Conservation (phyloP, 2,797 vertebrate genomes). For the Prunella strophiata region DNA sequence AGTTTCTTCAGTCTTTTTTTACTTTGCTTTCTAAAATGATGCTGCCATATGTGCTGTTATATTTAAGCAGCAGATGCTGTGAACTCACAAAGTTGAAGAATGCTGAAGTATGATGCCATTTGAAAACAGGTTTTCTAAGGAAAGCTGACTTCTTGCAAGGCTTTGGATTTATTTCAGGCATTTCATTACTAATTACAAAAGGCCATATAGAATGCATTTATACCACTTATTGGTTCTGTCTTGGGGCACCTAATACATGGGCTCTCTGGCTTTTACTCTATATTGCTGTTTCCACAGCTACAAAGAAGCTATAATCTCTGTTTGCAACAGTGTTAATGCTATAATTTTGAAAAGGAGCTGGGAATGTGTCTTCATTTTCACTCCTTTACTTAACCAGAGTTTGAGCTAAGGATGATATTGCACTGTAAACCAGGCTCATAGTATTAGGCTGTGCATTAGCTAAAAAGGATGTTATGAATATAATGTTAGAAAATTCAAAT, state of each 20-base stretch:
- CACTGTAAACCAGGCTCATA: not conserved
- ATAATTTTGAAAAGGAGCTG: not conserved
- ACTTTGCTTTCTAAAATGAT: conserved; percentile 66
- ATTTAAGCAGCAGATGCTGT: conserved; percentile 76
- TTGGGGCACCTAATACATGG: conserved; percentile 41
- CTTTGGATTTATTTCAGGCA: conserved; percentile 59
- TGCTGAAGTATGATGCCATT: conserved; percentile 63
- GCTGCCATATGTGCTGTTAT: conserved; percentile 71
- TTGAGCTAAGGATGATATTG: not conserved
- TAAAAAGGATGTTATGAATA: not conserved
- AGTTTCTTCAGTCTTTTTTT: conserved; percentile 62
- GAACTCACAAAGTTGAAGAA: conserved; percentile 69
- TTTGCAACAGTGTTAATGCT: not conserved
- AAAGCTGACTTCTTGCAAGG: conserved; percentile 63
- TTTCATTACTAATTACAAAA: conserved; percentile 63
- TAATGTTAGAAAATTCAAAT: not conserved
- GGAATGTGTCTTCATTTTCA: not conserved
- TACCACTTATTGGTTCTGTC: conserved; percentile 33
- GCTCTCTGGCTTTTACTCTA: conserved; percentile 4
- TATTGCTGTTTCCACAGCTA: conserved; percentile 37
- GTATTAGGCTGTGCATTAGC: not conserved
- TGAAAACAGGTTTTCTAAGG: conserved; percentile 73
- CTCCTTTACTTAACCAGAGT: not conserved
- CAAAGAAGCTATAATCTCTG: not conserved
- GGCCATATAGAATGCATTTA: conserved; percentile 34